Evolutionary conservation across 2,797 vertebrate genomes (phyloP), one percentile per base, ranked within the genome.

Genomic region (Anomalospiza imberbis): DNA sequence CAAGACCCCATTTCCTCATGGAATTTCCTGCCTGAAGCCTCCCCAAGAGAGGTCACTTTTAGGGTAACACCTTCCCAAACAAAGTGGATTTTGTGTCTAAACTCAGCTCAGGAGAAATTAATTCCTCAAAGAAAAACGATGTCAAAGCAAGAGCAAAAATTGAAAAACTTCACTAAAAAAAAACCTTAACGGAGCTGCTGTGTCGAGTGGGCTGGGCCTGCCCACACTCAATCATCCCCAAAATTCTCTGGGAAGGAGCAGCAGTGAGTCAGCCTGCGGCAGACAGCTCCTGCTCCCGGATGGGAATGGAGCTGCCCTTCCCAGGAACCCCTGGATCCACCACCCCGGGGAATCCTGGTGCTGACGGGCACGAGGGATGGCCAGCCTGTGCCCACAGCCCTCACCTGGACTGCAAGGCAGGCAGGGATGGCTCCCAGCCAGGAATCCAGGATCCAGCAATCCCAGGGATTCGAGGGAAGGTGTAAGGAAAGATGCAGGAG

Each of bases 241-340:
- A 81, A 94, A 93, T 84, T 96, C 85, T 88, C 95, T 25, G 87
- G 79, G 91, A 90, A 91, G 93, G 95, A 85, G 91, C 93, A 91
- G 87, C 40, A 36, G 51, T 95, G 90, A 96, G 88, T 96, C 94
- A 96, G 90, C 47, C 96, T 93, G 91, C 75, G 45, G 92, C 34
- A 75, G 63, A 38, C 71, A 80, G 58, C 60, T 34, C 44, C 24
- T 48, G 71, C 61, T 95, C 66, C 72, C 5, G 47, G 44, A 2
- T 29, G 38, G 15, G 34, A 72, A 65, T 7, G 85, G 62, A 91
- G 36, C 29, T 3, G 28, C 68, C 93, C 91, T 90, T 31, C 32
- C 63, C 55, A 67, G 63, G 55, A 91, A 25, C 4, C 7, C 47
- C 47, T 48, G 47, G 25, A 26, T 6, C 25, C 40, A 40, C 15